Percentiles rank a stretch among this genome's conserved stretches.
Evolutionary conservation across 2,113 vertebrate species (phyloP).

Genomic region (Coreoperca whiteheadi): DNA sequence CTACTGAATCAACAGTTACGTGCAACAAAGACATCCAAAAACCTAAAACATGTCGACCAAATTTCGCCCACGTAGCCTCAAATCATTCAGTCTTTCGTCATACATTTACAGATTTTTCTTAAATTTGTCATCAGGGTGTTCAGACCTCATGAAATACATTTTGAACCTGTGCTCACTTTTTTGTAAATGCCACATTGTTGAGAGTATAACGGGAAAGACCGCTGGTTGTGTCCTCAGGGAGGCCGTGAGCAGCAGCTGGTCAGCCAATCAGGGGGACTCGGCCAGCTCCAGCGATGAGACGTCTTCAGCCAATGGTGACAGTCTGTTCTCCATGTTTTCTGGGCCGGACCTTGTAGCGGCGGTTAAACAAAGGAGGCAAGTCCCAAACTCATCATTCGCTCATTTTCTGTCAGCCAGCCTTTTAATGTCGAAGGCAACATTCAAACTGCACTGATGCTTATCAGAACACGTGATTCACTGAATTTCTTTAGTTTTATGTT

Average conservation of each 20-base stretch:
- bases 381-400: background rate
- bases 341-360: conserved; percentile 98
- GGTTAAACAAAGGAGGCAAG: conserved; percentile 96
- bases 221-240: conserved; percentile 85
- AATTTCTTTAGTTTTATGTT: background rate
- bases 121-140: background rate
- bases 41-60: background rate
- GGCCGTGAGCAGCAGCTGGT: conserved; percentile 92
- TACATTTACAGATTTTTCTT: background rate
- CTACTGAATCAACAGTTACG: background rate
- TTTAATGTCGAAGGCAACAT: background rate
- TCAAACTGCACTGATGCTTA: background rate
- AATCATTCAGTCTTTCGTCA: no score
- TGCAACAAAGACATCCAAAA: background rate
- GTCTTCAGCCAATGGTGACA: conserved; percentile 97
- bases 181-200: background rate
- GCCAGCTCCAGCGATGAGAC: conserved; percentile 98
- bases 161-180: background rate
- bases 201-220: background rate
- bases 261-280: conserved; percentile 95
- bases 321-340: conserved; percentile 99
- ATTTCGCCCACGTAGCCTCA: background rate
- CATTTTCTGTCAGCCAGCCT: background rate
- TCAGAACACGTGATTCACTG: background rate
- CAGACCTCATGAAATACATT: background rate